Evolutionary conservation across 2,113 vertebrate genomes (phyloP).

Genomic region (Dicentrarchus labrax): DNA sequence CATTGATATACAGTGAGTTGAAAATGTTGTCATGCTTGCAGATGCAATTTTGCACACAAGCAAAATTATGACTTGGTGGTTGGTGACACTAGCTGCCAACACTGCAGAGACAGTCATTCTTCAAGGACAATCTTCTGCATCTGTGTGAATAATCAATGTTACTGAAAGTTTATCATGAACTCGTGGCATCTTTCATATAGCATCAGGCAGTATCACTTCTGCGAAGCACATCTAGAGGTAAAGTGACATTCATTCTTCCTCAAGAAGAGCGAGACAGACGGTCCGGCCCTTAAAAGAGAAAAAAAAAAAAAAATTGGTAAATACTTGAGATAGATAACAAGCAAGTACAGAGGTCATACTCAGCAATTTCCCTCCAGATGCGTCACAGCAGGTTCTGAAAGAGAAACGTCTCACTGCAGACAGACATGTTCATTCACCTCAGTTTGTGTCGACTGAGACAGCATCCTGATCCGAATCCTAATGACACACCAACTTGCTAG

Average conservation of each 20-base stretch:
- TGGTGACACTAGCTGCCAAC: constrained; percentile 71
- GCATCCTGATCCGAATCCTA: constrained; percentile 81
- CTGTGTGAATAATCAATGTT: constrained; percentile 75
- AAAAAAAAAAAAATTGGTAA: constrained; percentile 38
- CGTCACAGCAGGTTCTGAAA: constrained; percentile 64
- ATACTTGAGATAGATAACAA: constrained; percentile 65
- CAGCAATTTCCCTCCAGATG: constrained; percentile 67
- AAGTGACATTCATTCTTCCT: constrained; percentile 38
- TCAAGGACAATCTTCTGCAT: constrained; percentile 76
- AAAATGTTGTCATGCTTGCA: constrained; percentile 73
- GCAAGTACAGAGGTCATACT: constrained; percentile 68
- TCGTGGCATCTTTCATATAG: constrained; percentile 43
- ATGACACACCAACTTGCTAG: constrained; percentile 67
- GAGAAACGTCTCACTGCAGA: constrained; percentile 72
- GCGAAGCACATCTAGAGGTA: constrained; percentile 9
- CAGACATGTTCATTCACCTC: constrained; percentile 84
- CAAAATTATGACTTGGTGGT: constrained; percentile 73
- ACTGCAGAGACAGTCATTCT: constrained; percentile 69
- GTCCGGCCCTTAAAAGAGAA: constrained; percentile 1
- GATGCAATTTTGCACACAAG: constrained; percentile 74
- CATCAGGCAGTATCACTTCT: neutral
- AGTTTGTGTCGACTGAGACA: constrained; percentile 71
- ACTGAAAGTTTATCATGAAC: constrained; percentile 71
- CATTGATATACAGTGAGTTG: constrained; percentile 68
- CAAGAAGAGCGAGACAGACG: constrained; percentile 9